A percentile compares a stretch with the other conserved stretches of the same genome.
Evolutionary conservation across 92 coral and sea anemone species (phyloP).

Genomic region (Zoanthus gigantus): DNA sequence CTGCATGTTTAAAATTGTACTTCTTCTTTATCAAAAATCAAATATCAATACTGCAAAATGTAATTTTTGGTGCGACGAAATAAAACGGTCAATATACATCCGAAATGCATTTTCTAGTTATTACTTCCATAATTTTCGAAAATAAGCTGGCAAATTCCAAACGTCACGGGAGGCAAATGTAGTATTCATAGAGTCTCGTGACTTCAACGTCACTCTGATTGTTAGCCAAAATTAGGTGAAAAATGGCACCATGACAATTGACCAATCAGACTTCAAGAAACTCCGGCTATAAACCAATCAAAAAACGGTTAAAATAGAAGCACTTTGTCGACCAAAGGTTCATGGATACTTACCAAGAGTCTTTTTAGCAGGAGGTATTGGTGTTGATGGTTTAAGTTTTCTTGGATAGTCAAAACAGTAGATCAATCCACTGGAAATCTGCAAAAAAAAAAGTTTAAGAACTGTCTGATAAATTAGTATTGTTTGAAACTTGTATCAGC

Average conservation of each 20-base stretch:
- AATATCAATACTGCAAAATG: no score
- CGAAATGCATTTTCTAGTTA: no score
- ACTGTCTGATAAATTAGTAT: constrained; percentile 1
- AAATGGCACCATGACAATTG: constrained; percentile 1
- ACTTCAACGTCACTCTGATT: constrained; percentile 15
- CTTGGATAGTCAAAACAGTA: constrained; percentile 20
- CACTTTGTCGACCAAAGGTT: constrained; percentile 1
- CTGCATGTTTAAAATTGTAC: no score
- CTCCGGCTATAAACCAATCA: constrained; percentile 12
- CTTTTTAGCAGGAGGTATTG: constrained; percentile 17
- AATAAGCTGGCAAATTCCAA: no score
- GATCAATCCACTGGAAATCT: constrained; percentile 1
- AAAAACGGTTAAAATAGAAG: constrained; percentile 17
- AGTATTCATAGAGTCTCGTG: constrained; percentile 12
- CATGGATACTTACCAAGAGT: background rate
- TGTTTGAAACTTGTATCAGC: background rate
- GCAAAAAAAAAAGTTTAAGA: background rate
- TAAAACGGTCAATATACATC: no score
- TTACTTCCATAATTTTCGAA: no score
- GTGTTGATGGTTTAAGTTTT: background rate
- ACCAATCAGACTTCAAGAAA: constrained; percentile 23
- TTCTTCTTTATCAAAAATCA: no score
- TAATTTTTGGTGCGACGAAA: no score
- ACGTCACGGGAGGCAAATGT: no score
- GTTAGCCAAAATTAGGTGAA: background rate